These are phyloP conservation scores for Cairina moschata DNA, from an alignment of 2,113 vertebrate species.

Conservation along the genomic window DNA sequence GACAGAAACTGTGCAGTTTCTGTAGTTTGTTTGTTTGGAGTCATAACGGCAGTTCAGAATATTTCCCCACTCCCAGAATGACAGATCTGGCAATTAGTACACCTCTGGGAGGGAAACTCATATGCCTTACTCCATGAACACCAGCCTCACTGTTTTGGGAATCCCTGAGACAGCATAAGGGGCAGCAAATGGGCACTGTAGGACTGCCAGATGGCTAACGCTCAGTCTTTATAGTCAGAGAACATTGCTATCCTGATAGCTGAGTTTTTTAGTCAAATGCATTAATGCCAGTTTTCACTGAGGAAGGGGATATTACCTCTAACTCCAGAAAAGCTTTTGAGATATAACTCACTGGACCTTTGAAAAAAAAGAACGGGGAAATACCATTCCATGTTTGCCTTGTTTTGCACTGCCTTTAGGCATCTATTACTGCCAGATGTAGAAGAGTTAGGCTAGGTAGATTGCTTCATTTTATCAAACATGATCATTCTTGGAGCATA, in stretches of 20 bases:
- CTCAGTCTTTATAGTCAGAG: neutral
- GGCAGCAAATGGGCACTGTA: neutral
- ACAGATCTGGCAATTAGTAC: neutral
- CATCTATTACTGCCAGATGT: neutral
- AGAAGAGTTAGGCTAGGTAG: neutral
- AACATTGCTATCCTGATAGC: neutral
- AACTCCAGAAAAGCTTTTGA: neutral
- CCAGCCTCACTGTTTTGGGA: neutral
- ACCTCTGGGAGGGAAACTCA: neutral
- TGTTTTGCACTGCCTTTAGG: neutral
- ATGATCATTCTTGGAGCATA: neutral
- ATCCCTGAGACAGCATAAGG: neutral
- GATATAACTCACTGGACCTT: neutral
- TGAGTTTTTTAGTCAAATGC: neutral
- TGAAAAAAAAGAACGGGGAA: neutral
- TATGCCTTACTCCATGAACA: neutral
- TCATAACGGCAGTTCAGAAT: neutral
- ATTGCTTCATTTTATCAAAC: neutral
- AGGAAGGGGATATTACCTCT: neutral
- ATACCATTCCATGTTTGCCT: neutral
- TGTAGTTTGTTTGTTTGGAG: neutral
- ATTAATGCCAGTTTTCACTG: neutral
- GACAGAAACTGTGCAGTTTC: neutral
- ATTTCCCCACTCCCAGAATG: neutral
- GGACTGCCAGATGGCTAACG: neutral